Evolutionary conservation across 1,140 invertebrate species (phyloP).

Genomic region (Calycopis cecrops): DNA sequence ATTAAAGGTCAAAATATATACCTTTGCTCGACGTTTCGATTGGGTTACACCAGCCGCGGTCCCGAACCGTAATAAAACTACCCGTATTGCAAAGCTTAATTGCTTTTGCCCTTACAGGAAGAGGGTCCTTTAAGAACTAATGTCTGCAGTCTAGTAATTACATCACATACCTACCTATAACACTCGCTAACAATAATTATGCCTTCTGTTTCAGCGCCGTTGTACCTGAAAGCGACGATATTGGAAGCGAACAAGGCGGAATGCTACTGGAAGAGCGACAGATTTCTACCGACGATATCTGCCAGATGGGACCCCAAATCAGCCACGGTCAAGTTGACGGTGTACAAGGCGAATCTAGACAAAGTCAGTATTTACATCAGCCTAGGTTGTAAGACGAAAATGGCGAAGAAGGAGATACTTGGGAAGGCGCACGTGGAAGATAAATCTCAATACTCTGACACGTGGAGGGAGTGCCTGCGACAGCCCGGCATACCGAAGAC

Average conservation of each 20-base stretch:
- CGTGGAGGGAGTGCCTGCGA: slow-evolving; percentile 58
- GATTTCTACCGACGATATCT: slow-evolving; percentile 81
- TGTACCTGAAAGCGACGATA: slow-evolving; percentile 85
- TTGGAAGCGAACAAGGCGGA: slow-evolving; percentile 81
- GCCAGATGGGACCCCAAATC: slow-evolving; percentile 76
- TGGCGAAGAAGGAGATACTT: slow-evolving; percentile 72
- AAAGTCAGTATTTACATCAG: slow-evolving; percentile 71
- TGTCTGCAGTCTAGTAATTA: no score
- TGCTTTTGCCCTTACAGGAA: no score
- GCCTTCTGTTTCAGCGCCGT: slow-evolving; percentile 70
- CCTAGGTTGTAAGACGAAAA: slow-evolving; percentile 69
- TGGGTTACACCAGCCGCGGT: no score
- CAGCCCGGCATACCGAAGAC: slow-evolving; percentile 65
- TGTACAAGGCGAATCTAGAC: slow-evolving; percentile 61
- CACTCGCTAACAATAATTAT: background rate
- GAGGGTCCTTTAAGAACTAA: no score
- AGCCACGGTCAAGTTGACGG: slow-evolving; percentile 62
- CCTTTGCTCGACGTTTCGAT: no score
- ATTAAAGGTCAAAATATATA: no score
- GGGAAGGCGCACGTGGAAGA: slow-evolving; percentile 68
- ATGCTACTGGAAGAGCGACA: slow-evolving; percentile 84
- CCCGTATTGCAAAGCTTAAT: no score
- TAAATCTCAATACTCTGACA: slow-evolving; percentile 55
- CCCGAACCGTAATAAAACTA: no score
- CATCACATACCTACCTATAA: no score